Evolutionary conservation across 2,888 invertebrate genomes (phyloP).

Genomic region (Tipula vernalis): DNA sequence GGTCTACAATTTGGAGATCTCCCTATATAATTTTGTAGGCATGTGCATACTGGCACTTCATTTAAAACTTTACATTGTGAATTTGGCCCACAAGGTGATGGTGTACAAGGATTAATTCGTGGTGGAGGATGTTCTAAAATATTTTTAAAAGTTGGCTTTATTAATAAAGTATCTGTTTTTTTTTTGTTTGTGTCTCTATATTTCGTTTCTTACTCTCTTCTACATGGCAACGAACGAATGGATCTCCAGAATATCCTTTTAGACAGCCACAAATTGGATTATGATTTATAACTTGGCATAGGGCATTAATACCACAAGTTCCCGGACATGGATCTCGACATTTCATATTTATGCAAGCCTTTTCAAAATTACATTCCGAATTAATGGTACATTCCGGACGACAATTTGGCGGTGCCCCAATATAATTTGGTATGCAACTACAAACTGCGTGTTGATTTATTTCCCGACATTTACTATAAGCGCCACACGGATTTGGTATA

Average conservation of each 20-base stretch:
- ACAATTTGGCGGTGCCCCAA: conserved; percentile 66
- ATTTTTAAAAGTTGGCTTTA: neutral
- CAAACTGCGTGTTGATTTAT: conserved; percentile 64
- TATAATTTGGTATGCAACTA: conserved; percentile 63
- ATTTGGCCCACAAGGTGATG: conserved; percentile 74
- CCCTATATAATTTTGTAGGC: conserved; percentile 64
- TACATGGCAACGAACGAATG: conserved; percentile 57
- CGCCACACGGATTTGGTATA: conserved; percentile 62
- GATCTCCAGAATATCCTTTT: conserved; percentile 63
- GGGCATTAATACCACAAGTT: conserved; percentile 69
- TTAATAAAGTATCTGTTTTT: neutral
- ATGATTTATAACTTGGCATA: conserved; percentile 73
- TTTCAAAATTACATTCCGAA: conserved; percentile 68
- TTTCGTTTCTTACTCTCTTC: conserved; percentile 48
- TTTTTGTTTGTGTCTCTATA: neutral
- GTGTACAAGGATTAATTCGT: conserved; percentile 55
- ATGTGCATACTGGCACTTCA: conserved; percentile 68
- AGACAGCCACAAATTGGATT: conserved; percentile 76
- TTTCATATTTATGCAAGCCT: conserved; percentile 65
- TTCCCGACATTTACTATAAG: conserved; percentile 64
- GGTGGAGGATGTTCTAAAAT: neutral
- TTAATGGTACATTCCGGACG: conserved; percentile 73
- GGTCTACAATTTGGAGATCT: conserved; percentile 76
- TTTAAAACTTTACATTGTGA: conserved; percentile 64
- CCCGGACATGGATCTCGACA: conserved; percentile 73